Base-by-base conservation (phyloP, 2,888 invertebrate species). In the Ptychoptera contaminata region DNA sequence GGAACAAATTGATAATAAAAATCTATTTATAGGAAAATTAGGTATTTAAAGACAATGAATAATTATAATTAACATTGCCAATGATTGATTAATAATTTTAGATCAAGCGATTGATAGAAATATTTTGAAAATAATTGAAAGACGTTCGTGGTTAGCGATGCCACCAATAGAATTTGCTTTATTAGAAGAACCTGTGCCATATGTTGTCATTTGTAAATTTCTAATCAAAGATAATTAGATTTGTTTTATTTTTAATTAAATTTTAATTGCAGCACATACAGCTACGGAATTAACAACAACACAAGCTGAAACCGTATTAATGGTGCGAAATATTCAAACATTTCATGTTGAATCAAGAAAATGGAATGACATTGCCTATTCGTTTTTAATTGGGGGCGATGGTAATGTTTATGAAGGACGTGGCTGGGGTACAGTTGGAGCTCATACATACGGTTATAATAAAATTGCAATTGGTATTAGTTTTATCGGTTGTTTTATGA, bases 381-480 rank as follows among this genome's bases (percentile, higher is more conserved):
- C 72, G 52, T 76, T 74, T 49, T 49, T 75, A 10, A 60, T 75
- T 43, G 73, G 74, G 30, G 68, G 69, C 11, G 74, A 74, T 55
- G 73, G 73, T 16, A 69, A 67, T 37, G 59, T 70, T 1, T 76
- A 73, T 51, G 70, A 74, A 57, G 75, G 74, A 7, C 58, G 69
- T 44, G 73, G 74, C 1, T 76, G 74, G 74, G 61, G 61, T 2
- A 57, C 61, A 1, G 63, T 68, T 45, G 74, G 74, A 1, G 68
- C 71, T 1, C 74, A 74, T 49, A 69, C 73, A 1, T 56, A 60
- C 44, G 63, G 67, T 30, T 75, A 71, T 50, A 75, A 76, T 52
- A 58, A 51, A 34, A 60, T 56, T 43, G 64, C 65, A 2, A 53
- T 71, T 16, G 73, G 72, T n/a, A 68, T 74, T 37, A 60, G 67